phyloP scores from a whole-genome alignment of 2,888 invertebrate genomes.

The Drosophila ezoana region DNA sequence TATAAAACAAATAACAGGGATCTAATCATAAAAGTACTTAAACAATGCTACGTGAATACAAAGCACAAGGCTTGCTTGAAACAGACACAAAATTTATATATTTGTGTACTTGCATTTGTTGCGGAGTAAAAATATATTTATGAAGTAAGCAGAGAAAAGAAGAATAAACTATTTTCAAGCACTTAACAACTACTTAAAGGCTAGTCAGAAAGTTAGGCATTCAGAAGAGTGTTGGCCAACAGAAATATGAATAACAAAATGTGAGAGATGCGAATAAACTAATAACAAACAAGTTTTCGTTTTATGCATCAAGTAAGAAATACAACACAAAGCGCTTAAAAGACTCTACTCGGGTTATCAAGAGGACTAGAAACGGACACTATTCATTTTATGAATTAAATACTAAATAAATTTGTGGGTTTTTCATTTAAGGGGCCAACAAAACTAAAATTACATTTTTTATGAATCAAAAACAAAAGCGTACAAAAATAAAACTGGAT shows the following conservation, averaged over 20 bases:
- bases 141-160: neutral
- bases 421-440: too few relatives aligned
- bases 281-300: neutral
- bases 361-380: neutral
- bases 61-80: too few relatives aligned
- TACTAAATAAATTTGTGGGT: too few relatives aligned
- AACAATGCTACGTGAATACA: too few relatives aligned
- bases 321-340: too few relatives aligned
- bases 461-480: too few relatives aligned
- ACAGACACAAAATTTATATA: too few relatives aligned
- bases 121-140: neutral
- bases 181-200: conserved; percentile 1
- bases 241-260: neutral
- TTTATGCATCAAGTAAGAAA: neutral
- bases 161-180: neutral
- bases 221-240: neutral
- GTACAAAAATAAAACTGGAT: too few relatives aligned
- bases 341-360: too few relatives aligned
- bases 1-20: neutral
- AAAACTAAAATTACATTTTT: too few relatives aligned
- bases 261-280: neutral
- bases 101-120: neutral
- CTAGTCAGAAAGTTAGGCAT: neutral
- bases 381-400: neutral
- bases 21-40: neutral